phyloP scores from a whole-genome alignment of 2,797 vertebrate genomes.

The Okamejei kenojei region DNA sequence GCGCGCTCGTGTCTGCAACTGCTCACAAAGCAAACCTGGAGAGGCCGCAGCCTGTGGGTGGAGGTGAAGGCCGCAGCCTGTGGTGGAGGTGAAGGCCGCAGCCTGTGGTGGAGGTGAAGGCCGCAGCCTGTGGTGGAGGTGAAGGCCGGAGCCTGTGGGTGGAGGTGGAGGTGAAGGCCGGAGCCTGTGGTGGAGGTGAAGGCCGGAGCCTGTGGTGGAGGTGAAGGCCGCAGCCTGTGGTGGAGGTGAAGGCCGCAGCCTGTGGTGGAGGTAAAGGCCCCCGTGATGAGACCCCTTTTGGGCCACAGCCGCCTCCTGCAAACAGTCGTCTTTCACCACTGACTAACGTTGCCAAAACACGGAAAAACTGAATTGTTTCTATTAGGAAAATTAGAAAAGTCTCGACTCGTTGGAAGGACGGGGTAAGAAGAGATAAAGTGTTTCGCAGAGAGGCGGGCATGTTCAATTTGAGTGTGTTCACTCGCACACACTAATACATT shows the following conservation, averaged over 20 bases:
- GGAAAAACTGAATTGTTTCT: not conserved
- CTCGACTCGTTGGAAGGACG: not conserved
- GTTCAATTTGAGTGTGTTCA: no score
- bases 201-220: no score
- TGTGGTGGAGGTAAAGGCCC: not conserved
- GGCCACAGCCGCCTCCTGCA: slow-evolving; percentile 42
- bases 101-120: no score
- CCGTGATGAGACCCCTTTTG: not conserved
- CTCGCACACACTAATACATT: no score
- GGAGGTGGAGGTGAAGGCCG: no score
- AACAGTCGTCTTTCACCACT: slow-evolving; percentile 59
- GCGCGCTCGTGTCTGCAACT: not conserved
- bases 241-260: no score
- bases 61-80: no score
- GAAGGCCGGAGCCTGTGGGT: no score
- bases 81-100: no score
- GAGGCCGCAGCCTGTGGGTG: slow-evolving; percentile 39
- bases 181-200: no score
- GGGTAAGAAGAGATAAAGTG: not conserved
- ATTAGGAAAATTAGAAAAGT: not conserved
- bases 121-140: no score
- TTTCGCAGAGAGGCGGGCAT: not conserved
- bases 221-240: no score
- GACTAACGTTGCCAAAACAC: slow-evolving; percentile 80
- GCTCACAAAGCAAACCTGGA: slow-evolving; percentile 51